Percentiles rank a stretch among this genome's conserved stretches.
Conservation (phyloP, 2,888 invertebrate genomes). For the Rhagonycha fulva region DNA sequence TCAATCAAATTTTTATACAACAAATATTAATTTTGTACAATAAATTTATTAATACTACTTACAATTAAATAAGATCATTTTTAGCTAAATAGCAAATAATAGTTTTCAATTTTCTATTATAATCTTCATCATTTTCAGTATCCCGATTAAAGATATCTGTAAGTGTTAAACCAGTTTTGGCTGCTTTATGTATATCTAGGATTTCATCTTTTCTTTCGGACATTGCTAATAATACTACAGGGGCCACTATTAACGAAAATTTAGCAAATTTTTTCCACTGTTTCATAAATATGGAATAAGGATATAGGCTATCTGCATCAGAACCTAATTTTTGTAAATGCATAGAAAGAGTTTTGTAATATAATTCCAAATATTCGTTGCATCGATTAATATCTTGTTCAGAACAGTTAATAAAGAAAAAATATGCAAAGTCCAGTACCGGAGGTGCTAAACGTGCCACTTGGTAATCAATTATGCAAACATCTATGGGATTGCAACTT, state of each 20-base stretch:
- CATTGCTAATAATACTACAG: not conserved
- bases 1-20: too few species aligned
- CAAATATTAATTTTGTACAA: too few species aligned
- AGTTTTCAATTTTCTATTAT: not conserved
- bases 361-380: constrained; percentile 35
- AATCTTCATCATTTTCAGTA: not conserved
- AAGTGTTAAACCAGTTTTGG: not conserved
- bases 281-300: constrained; percentile 13
- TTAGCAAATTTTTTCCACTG: constrained; percentile 21
- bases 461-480: constrained; percentile 43
- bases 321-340: constrained; percentile 35
- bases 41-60: not conserved
- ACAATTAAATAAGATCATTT: not conserved
- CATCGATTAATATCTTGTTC: constrained; percentile 32
- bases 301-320: constrained; percentile 34
- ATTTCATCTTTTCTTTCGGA: not conserved
- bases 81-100: not conserved
- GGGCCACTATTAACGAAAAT: constrained; percentile 13
- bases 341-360: constrained; percentile 33
- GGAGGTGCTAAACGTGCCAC: constrained; percentile 33
- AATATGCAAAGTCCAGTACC: constrained; percentile 37
- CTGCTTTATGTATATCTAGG: not conserved
- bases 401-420: constrained; percentile 34
- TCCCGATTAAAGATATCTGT: not conserved
- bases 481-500: constrained; percentile 29